phyloP scores from a whole-genome alignment of 2,888 invertebrate species.

The Lithophane leautieri region DNA sequence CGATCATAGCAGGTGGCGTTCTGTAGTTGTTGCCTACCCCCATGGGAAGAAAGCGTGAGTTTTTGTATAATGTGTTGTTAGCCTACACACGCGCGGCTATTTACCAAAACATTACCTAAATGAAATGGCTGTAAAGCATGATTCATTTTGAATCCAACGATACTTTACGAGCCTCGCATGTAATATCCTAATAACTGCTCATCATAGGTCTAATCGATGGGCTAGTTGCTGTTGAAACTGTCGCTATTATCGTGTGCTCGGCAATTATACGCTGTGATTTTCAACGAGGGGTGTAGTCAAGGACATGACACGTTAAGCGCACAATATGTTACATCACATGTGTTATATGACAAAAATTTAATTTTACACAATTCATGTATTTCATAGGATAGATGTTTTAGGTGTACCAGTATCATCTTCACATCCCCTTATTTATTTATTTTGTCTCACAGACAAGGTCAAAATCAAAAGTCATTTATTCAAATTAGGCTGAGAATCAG shows the following conservation, averaged over 20 bases:
- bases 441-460: no score
- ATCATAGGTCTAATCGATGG: conserved; percentile 29
- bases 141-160: not conserved
- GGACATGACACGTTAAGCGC: not conserved
- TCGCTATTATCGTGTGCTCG: not conserved
- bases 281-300: not conserved
- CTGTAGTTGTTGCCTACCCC: no score
- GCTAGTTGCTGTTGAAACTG: conserved; percentile 26
- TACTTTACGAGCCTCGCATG: conserved; percentile 36
- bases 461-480: no score
- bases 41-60: no score
- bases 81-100: not conserved
- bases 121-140: conserved; percentile 1
- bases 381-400: not conserved
- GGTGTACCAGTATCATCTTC: not conserved
- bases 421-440: no score
- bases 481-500: no score
- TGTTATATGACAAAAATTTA: no score
- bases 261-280: not conserved
- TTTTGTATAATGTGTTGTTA: not conserved
- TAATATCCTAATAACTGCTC: conserved; percentile 41
- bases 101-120: conserved; percentile 12
- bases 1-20: no score
- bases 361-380: no score
- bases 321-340: not conserved